Percentiles rank a stretch among this genome's conserved stretches.
These are phyloP conservation scores for Troides aeacus DNA, from an alignment of 2,888 invertebrate species.

Conservation along the genomic window DNA sequence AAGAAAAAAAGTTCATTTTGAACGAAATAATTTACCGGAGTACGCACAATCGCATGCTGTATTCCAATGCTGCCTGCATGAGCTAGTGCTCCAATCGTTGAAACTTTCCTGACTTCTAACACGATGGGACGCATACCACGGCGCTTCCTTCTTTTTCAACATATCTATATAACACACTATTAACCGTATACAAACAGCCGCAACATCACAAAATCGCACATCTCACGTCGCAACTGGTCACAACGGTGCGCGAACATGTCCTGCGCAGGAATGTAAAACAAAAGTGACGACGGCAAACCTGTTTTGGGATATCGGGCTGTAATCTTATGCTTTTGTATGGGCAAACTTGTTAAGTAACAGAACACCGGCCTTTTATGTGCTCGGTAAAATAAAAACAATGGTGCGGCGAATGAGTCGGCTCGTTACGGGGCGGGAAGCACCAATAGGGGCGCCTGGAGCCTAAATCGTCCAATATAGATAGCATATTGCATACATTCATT, in stretches of 20 bases:
- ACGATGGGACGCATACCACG: conserved; percentile 69
- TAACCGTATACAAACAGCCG: conserved; percentile 34
- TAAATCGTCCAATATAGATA: conserved; percentile 6
- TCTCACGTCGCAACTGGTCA: conserved; percentile 35
- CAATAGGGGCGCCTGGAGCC: conserved; percentile 1
- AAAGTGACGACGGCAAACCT: conserved; percentile 49
- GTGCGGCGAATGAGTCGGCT: conserved; percentile 30
- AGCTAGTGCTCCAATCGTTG: conserved; percentile 56
- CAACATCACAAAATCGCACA: conserved; percentile 36
- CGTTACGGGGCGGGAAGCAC: conserved; percentile 29
- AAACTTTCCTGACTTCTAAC: conserved; percentile 66
- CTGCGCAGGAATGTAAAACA: conserved; percentile 49
- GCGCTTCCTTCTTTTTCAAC: conserved; percentile 72
- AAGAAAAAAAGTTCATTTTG: background rate
- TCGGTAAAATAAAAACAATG: conserved; percentile 35
- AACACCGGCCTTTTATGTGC: conserved; percentile 45
- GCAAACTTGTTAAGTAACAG: conserved; percentile 37
- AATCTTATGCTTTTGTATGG: conserved; percentile 47
- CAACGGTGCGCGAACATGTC: conserved; percentile 41
- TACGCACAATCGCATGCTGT: conserved; percentile 70
- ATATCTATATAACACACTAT: conserved; percentile 41
- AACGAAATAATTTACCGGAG: background rate
- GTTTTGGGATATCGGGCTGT: conserved; percentile 48
- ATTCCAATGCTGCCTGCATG: conserved; percentile 69
- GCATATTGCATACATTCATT: background rate